These are phyloP conservation scores for Siniperca undulata DNA, from an alignment of 2,797 vertebrate genomes.

Conservation along the genomic window DNA sequence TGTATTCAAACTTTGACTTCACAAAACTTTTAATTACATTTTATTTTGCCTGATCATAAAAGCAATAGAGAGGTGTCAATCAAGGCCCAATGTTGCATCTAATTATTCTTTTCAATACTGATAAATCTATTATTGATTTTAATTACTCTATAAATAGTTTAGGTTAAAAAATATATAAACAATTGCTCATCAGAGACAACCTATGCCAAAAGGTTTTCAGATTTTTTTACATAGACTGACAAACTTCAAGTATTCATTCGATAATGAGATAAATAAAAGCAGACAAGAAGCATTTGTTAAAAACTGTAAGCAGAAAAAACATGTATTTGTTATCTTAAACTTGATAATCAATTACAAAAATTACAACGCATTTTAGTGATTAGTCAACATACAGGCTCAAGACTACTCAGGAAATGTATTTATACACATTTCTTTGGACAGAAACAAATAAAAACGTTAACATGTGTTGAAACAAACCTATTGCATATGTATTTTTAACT, in stretches of 20 bases:
- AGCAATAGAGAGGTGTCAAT: not conserved
- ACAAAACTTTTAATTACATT: not conserved
- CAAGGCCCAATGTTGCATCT: not conserved
- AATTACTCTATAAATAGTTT: not conserved
- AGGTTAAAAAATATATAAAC: not conserved
- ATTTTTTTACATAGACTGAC: not conserved
- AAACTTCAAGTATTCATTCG: not conserved
- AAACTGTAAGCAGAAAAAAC: not conserved
- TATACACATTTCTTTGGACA: not conserved
- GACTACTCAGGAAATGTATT: not conserved
- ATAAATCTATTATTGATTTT: not conserved
- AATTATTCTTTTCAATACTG: not conserved
- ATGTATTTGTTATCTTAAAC: not conserved
- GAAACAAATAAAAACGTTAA: not conserved
- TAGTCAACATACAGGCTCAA: not conserved
- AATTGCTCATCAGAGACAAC: not conserved
- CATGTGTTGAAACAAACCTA: not conserved
- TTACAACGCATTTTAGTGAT: not conserved
- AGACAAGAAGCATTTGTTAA: not conserved
- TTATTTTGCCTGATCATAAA: not conserved
- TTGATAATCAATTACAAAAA: not conserved
- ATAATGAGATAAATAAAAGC: not conserved
- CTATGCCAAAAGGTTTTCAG: not conserved
- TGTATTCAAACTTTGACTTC: not conserved
- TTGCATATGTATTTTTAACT: not conserved